Conservation (phyloP, 2,888 invertebrate genomes). For the Callyntrura sp. region DNA sequence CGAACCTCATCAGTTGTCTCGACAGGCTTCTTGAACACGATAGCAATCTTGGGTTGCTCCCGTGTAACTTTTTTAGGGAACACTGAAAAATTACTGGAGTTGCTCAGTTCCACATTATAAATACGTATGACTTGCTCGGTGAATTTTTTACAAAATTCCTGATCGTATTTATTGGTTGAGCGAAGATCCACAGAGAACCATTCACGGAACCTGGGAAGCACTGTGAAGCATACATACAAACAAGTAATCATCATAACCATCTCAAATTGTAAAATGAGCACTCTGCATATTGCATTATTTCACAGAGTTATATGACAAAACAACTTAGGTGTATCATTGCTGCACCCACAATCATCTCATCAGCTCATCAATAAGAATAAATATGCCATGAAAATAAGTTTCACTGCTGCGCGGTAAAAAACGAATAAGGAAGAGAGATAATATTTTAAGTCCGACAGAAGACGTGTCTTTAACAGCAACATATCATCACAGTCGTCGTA, state of each 20-base stretch:
- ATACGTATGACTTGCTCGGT: constrained; percentile 83
- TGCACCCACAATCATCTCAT: constrained; percentile 58
- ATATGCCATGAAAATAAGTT: constrained; percentile 29
- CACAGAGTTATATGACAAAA: constrained; percentile 50
- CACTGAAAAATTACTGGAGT: constrained; percentile 82
- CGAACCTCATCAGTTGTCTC: constrained; percentile 75
- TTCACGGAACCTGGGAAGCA: constrained; percentile 82
- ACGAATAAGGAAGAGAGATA: not conserved
- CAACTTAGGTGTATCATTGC: constrained; percentile 62
- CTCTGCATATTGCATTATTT: constrained; percentile 14
- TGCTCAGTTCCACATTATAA: constrained; percentile 82
- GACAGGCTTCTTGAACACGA: constrained; percentile 82
- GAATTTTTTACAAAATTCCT: constrained; percentile 82
- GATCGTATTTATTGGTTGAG: constrained; percentile 81
- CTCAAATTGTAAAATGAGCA: constrained; percentile 48
- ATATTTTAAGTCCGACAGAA: not conserved
- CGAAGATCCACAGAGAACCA: constrained; percentile 83
- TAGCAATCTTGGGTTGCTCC: constrained; percentile 82
- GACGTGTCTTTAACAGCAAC: not conserved
- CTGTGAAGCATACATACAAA: constrained; percentile 68
- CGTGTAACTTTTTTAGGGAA: constrained; percentile 83
- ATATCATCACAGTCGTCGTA: constrained; percentile 14
- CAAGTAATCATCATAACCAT: constrained; percentile 60
- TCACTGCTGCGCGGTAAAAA: not conserved
- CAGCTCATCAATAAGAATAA: constrained; percentile 53